A percentile compares a stretch with the other conserved stretches of the same genome.
These are phyloP conservation scores for Trachelus stipa DNA, from an alignment of 2,888 invertebrate species.

Conservation along the genomic window DNA sequence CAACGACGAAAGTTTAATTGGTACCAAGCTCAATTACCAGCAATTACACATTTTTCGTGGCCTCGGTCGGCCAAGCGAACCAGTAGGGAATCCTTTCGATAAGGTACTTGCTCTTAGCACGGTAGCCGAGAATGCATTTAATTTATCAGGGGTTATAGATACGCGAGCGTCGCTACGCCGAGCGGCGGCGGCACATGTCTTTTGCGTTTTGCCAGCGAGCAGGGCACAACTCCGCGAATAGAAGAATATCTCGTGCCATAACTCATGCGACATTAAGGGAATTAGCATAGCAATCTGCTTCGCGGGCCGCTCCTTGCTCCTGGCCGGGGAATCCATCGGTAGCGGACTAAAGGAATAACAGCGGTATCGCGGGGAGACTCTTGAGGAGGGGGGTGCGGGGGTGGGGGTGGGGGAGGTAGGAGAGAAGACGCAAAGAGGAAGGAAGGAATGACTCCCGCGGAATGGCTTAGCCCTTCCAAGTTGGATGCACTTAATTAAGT, in stretches of 20 bases:
- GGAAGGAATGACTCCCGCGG: conserved; percentile 43
- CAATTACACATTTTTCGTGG: conserved; percentile 37
- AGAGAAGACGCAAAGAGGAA: conserved; percentile 5
- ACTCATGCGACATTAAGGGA: conserved; percentile 56
- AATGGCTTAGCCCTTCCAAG: conserved; percentile 60
- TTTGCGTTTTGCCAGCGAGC: neutral
- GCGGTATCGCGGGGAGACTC: neutral
- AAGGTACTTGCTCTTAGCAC: conserved; percentile 8
- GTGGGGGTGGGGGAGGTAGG: conserved; percentile 17
- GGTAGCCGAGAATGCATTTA: conserved; percentile 37
- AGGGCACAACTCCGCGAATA: conserved; percentile 2
- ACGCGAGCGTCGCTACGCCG: conserved; percentile 24
- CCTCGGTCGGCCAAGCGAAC: neutral
- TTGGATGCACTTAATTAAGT: conserved; percentile 62
- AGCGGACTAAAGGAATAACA: neutral
- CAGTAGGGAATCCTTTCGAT: neutral
- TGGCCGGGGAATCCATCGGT: neutral
- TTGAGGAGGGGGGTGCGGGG: conserved; percentile 5
- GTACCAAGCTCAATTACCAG: conserved; percentile 57
- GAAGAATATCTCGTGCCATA: conserved; percentile 40
- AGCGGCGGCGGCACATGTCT: neutral
- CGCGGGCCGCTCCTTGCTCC: conserved; percentile 8
- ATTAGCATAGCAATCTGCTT: conserved; percentile 56
- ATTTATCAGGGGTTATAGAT: conserved; percentile 54
- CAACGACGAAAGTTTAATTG: conserved; percentile 38